Conservation (phyloP, 1,140 invertebrate species). For the Monochamus saltuarius region DNA sequence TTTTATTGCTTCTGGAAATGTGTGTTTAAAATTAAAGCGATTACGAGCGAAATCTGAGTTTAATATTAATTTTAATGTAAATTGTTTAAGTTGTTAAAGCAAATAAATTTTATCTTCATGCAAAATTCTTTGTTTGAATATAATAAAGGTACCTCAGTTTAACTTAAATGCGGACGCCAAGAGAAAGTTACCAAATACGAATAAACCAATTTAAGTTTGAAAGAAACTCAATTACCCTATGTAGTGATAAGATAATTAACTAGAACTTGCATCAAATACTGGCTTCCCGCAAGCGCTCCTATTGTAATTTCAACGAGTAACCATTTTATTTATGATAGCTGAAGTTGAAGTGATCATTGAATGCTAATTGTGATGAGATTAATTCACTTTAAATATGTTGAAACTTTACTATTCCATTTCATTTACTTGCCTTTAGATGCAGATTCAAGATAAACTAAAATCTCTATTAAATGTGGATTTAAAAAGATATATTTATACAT, state of each 20-base stretch:
- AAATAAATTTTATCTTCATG: slow-evolving; percentile 19
- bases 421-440: too few species aligned
- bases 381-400: too few species aligned
- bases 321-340: too few species aligned
- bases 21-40: too few species aligned
- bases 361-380: too few species aligned
- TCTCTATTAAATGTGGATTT: too few species aligned
- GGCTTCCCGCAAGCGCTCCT: neutral
- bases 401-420: too few species aligned
- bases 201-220: slow-evolving; percentile 46
- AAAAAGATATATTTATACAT: too few species aligned
- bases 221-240: slow-evolving; percentile 45
- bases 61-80: slow-evolving; percentile 11
- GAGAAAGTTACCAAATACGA: slow-evolving; percentile 43
- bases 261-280: slow-evolving; percentile 26
- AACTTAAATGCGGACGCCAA: slow-evolving; percentile 26
- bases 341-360: too few species aligned
- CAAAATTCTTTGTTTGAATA: slow-evolving; percentile 20
- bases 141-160: slow-evolving; percentile 24
- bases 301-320: too few species aligned
- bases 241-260: slow-evolving; percentile 42
- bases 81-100: slow-evolving; percentile 24
- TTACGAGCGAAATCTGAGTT: neutral
- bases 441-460: too few species aligned
- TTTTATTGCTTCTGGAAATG: too few species aligned